These are phyloP conservation scores for Nomada fabriciana DNA, from an alignment of 2,888 invertebrate species.

Conservation along the genomic window DNA sequence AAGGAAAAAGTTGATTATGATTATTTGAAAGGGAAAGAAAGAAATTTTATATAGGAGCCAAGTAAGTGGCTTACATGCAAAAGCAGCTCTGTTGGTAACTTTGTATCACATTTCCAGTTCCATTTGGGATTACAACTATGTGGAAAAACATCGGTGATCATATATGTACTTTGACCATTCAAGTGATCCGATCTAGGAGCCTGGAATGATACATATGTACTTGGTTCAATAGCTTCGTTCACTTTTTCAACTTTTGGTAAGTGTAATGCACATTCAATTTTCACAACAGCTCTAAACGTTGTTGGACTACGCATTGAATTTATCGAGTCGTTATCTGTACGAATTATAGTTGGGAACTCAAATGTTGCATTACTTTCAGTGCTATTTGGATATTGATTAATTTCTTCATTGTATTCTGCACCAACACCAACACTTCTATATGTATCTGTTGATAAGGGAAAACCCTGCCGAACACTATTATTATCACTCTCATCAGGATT, in stretches of 20 bases:
- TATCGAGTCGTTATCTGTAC: slow-evolving; percentile 20
- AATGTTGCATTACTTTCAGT: slow-evolving; percentile 56
- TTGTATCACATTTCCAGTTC: slow-evolving; percentile 86
- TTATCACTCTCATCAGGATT: slow-evolving; percentile 76
- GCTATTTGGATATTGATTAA: slow-evolving; percentile 63
- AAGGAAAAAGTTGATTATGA: slow-evolving; percentile 56
- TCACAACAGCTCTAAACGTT: slow-evolving; percentile 85
- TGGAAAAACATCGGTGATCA: slow-evolving; percentile 85
- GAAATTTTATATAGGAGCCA: slow-evolving; percentile 1
- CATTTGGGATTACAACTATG: slow-evolving; percentile 86
- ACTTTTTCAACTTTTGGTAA: slow-evolving; percentile 84
- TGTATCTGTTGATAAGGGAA: slow-evolving; percentile 75
- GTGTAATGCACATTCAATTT: slow-evolving; percentile 86
- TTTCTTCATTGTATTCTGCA: slow-evolving; percentile 78
- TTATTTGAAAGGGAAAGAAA: slow-evolving; percentile 2
- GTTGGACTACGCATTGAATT: slow-evolving; percentile 25
- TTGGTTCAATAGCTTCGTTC: slow-evolving; percentile 85
- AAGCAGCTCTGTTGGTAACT: slow-evolving; percentile 85
- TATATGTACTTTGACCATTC: slow-evolving; percentile 80
- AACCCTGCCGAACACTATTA: slow-evolving; percentile 74
- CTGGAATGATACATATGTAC: slow-evolving; percentile 88
- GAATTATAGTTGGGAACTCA: slow-evolving; percentile 17
- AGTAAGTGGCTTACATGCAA: slow-evolving; percentile 85
- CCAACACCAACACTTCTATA: slow-evolving; percentile 81
- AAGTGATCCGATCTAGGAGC: slow-evolving; percentile 75